Evolutionary conservation across 2,888 invertebrate genomes (phyloP), one percentile per base, ranked within the genome.

Genomic region (Glaucopsyche alexis): DNA sequence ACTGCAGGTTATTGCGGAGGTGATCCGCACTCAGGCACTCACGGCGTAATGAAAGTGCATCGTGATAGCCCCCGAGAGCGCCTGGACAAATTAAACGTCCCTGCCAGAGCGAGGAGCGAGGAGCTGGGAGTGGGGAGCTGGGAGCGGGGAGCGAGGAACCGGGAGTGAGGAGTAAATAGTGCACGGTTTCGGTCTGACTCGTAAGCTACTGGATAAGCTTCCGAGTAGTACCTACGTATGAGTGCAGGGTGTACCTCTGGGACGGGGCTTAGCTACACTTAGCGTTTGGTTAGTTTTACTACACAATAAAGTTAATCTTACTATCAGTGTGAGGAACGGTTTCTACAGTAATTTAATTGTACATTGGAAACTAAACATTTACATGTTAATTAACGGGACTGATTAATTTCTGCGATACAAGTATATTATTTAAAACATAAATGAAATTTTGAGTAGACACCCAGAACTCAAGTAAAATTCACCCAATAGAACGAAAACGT

Each of bases 81-180:
- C 60, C 60, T 38, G 60, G 60, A 60, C 60, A 14, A 60, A 60
- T 60, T 29, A 38, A 60, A 60, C 29, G 60, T 60, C 60, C 29
- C 60, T 29, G 29, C 14, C 60, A 60, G 29, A 38, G 13, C 60
- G 9, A 13, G 47, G 47, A 13, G 47, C 13, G 0, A 4, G 47
- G 47, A 60, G 29, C 29, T 16, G 29, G 60, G 52, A 55, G 52
- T 9, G 19, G 2, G 16, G 16, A 55, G 52, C 9, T 16, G 3
- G 16, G 52, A 55, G 52, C 8, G 47, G 9, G 16, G 7, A 60
- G 60, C 29, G 14, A 13, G 13, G 19, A 60, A 29, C 13, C 13
- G 13, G 29, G 11, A 55, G 19, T 1, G 55, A 47, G 47, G 5
- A 55, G 55, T 38, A 29, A 38, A 38, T 14, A 7, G n/a, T 13